Evolutionary conservation across 1,140 invertebrate species (phyloP), one percentile per base, ranked within the genome.

Genomic region (Cydia amplana): DNA sequence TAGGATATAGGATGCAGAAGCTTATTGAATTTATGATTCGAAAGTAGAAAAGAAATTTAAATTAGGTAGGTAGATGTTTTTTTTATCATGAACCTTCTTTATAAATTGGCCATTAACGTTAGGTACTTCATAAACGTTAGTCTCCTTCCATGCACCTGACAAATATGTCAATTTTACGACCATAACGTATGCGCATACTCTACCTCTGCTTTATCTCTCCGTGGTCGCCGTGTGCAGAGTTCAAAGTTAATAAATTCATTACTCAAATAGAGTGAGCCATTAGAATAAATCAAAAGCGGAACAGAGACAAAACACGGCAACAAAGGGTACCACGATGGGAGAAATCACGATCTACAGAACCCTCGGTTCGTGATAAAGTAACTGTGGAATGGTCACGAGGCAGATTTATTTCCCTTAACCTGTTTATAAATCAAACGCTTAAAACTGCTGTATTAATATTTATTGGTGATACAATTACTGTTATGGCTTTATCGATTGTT

Each of bases 341-440:
- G 77, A 77, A 80, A 88, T 89, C 88, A 90, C 88, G 88, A 90
- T 73, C 82, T 78, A 70, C 28, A 20, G 65, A 70, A 70, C 82
- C 79, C 79, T 82, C 79, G 78, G 80, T 80, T 85, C 87, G 85
- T 85, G 84, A 85, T 83, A 81, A 78, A 85, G 75, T 72, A 77
- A 78, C 77, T 64, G 43, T 60, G 77, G 65, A 43, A 55, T 51
- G 78, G 85, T 91, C 90, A 91, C 90, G 90, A 90, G 75, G 83
- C 77, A 79, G 80, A 85, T 91, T 88, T 91, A 89, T 89, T 86
- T 88, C 82, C 81, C 73, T 77, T 80, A 81, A 81, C 74, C 78
- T 82, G 64, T 79, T 85, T 87, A 87, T 91, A 89, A 87, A 91
- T 87, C 87, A 86, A 86, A 81, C 80, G 83, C 81, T 82, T 80